These are phyloP conservation scores for Melinaea menophilus DNA, from an alignment of 2,888 invertebrate genomes.

Conservation along the genomic window DNA sequence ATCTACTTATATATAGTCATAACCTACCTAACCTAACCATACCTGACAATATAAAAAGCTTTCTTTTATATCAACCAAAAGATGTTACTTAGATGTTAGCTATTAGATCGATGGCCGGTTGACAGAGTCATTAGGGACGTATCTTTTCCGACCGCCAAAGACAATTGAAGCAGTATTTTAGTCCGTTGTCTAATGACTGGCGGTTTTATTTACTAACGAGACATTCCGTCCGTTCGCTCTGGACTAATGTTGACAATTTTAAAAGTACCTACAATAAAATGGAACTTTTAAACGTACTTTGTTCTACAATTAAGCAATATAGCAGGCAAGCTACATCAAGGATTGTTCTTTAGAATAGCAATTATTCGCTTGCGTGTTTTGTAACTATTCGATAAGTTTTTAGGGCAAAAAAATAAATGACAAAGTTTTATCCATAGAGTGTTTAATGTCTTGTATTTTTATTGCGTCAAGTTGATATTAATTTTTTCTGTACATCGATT, in stretches of 20 bases:
- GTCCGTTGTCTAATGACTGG: no score
- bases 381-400: neutral
- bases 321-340: neutral
- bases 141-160: no score
- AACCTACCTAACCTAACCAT: no score
- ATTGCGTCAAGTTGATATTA: conserved; percentile 3
- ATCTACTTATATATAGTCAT: no score
- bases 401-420: neutral
- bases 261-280: neutral
- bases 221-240: conserved; percentile 62
- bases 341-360: neutral
- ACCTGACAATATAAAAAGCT: no score
- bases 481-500: conserved; percentile 56
- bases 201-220: no score
- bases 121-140: no score
- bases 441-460: conserved; percentile 4
- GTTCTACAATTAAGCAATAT: neutral
- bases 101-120: no score
- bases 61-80: no score
- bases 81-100: no score
- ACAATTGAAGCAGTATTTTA: no score
- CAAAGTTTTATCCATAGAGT: neutral
- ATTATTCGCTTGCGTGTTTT: conserved; percentile 2
- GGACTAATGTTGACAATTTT: conserved; percentile 33
- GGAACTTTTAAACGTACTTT: neutral